Percentiles rank a stretch among this genome's conserved stretches.
These are phyloP conservation scores for Microcebus murinus DNA, from an alignment of 2,113 vertebrate genomes.

Conservation along the genomic window DNA sequence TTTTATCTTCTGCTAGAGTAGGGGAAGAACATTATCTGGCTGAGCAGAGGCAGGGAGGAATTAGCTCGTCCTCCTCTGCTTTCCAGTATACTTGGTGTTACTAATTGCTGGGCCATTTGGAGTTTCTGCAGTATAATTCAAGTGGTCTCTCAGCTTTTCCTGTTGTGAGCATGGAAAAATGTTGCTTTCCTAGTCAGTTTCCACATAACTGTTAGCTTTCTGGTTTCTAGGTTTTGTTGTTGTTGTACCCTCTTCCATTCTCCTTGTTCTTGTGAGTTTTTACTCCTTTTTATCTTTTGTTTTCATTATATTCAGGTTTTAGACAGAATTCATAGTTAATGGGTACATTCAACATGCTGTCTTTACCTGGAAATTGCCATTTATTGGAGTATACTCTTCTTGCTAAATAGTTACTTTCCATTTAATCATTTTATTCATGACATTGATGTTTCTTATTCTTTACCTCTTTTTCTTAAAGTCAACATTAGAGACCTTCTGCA, in stretches of 20 bases:
- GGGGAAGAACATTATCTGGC: background rate
- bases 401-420: slow-evolving; percentile 18
- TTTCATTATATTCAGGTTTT: slow-evolving; percentile 30
- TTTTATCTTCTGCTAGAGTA: background rate
- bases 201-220: background rate
- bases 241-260: background rate
- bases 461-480: background rate
- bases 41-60: background rate
- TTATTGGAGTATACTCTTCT: slow-evolving; percentile 15
- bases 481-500: background rate
- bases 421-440: slow-evolving; percentile 38
- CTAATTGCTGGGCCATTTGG: background rate
- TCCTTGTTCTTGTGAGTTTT: background rate
- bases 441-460: slow-evolving; percentile 32
- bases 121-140: background rate
- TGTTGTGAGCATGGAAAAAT: background rate
- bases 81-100: background rate
- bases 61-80: background rate
- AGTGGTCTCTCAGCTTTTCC: slow-evolving; percentile 11
- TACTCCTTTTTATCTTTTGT: background rate
- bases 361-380: slow-evolving; percentile 16
- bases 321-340: background rate
- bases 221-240: slow-evolving; percentile 38
- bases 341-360: background rate
- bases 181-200: slow-evolving; percentile 34